Evolutionary conservation across 2,888 invertebrate genomes (phyloP), one percentile per base, ranked within the genome.

Genomic region (Meliscaeva auricollis): DNA sequence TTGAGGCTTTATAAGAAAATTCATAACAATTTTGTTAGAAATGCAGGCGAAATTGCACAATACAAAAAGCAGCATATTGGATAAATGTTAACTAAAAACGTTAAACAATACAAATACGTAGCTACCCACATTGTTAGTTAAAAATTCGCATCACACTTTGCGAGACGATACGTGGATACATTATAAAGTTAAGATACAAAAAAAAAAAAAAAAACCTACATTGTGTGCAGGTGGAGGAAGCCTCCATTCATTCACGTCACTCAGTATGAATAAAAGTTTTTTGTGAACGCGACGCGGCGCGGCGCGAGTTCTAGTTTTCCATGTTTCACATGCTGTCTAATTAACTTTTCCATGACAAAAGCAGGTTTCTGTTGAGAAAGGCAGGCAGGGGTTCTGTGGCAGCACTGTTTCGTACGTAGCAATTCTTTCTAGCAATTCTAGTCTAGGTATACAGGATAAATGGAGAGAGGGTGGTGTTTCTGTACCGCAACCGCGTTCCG

Each of bases 321-420:
- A 22, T 76, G 76, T 73, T 77, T 60, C 73, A 72, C 68, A 72
- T 73, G 76, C 46, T 82, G 77, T 77, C 77, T 77, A 77, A 82
- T 82, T 82, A 82, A 82, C 82, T 73, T 76, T 77, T 68, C 54
- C 82, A n/a, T 77, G 46, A 68, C 82, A 76, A 35, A 20, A 30
- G 30, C 20, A 46, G 20, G 22, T 22, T 58, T 9, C 26, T 44
- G n/a, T 35, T 8, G 35, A 11, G 11, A 32, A 4, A 7, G 32
- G 7, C 7, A 6, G 32, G 32, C 5, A 7, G 7, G 32, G 32
- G 32, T 32, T 32, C 32, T 32, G 32, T 6, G 7, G 35, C 35
- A 38, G 8, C 35, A 38, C 9, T 38, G 3, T 56, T 13, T 38
- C 4, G 7, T 20, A 9, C 15, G n/a, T 17, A 54, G 44, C 11